Evolutionary conservation across 2,888 invertebrate genomes (phyloP), one percentile per base, ranked within the genome.

Genomic region (Gerris lacustris): DNA sequence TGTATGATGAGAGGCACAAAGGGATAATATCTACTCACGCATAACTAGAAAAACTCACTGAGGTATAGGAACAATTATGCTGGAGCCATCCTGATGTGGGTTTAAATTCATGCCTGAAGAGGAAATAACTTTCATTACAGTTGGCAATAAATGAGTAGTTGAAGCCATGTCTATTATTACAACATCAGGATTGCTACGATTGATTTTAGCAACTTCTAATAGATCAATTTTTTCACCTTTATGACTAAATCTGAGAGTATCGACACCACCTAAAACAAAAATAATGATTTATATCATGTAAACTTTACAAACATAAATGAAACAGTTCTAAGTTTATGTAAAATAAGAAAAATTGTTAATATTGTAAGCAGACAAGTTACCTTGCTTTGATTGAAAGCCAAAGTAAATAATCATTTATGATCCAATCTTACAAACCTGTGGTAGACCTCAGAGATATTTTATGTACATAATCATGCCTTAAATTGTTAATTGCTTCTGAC

Each of bases 31-130:
- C 31, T 31, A 31, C 31, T 31, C 31, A 31, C 31, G 4, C 31
- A 31, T 31, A 31, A 31, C 31, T 31, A 31, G 31, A 31, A 31
- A 31, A 66, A 78, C 82, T 83, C 83, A 89, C 89, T 94, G 95
- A 11, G 96, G 94, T 75, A 95, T 86, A 62, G 93, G 91, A 69
- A 97, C 85, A 80, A 87, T 96, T 67, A 97, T 81, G 2, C 91
- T 92, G 1, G 93, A 94, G 43, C 95, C 95, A 79, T 97, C 96
- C 80, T 95, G 94, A 79, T 96, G 96, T 0, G 96, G 94, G 82
- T 93, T 96, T 70, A 96, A 82, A 80, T 94, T 94, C 84, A 96
- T 86, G 9, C 95, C 94, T 72, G 94, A 93, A 62, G 86, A 86
- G 70, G 84, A 81, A 67, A 97, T 85, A 2, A 92, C 87, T 78